Percentiles rank a stretch among this genome's conserved stretches.
Conservation (phyloP, 2,888 invertebrate genomes). For the Erpobdella octoculata region DNA sequence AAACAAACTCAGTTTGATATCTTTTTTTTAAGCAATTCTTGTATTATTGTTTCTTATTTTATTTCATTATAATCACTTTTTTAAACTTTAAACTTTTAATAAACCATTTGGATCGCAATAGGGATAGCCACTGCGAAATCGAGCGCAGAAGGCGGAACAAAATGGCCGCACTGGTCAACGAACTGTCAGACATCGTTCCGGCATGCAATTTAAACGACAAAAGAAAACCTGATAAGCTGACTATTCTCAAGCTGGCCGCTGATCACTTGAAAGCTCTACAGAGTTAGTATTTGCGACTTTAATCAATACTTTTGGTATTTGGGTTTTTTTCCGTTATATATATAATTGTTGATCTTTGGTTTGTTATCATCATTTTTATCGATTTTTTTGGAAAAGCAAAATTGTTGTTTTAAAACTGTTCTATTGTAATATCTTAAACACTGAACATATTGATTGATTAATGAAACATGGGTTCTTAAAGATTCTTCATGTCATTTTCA, state of each 20-base stretch:
- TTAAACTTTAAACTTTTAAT: neutral
- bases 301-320: no score
- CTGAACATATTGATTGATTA: no score
- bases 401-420: no score
- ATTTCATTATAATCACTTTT: neutral
- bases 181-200: slow-evolving; percentile 23
- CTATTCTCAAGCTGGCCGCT: slow-evolving; percentile 22
- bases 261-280: slow-evolving; percentile 4
- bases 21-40: neutral
- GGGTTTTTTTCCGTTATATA: no score
- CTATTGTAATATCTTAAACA: no score
- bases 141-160: slow-evolving; percentile 94
- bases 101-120: slow-evolving; percentile 49
- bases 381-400: no score
- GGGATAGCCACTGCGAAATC: slow-evolving; percentile 97
- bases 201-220: slow-evolving; percentile 10
- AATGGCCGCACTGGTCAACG: slow-evolving; percentile 60
- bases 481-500: no score
- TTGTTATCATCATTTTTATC: no score
- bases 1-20: neutral
- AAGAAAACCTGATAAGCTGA: slow-evolving; percentile 26
- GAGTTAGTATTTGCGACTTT: no score
- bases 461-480: no score
- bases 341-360: no score
- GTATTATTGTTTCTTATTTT: neutral